A percentile compares a stretch with the other conserved stretches of the same genome.
phyloP scores from a whole-genome alignment of 2,113 vertebrate genomes.

The Rissa tridactyla region DNA sequence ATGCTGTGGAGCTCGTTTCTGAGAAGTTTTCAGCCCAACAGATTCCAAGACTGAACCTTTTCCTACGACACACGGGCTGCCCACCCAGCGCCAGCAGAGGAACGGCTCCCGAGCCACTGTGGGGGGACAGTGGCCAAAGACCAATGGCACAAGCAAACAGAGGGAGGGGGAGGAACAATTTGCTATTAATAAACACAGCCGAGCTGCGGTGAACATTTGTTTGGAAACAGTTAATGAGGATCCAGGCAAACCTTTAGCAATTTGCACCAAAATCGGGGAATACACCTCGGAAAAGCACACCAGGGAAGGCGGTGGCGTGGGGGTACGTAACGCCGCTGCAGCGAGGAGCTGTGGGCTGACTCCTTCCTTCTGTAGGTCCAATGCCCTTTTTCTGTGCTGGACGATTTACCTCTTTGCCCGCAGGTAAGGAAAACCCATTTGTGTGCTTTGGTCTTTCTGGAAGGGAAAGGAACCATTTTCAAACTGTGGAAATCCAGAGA shows the following conservation, averaged over 20 bases:
- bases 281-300: background rate
- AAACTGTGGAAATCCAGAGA: background rate
- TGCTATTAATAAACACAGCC: background rate
- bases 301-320: background rate
- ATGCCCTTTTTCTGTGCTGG: background rate
- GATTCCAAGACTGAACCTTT: background rate
- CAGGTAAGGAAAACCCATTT: background rate
- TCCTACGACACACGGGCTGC: background rate
- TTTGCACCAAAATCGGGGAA: background rate
- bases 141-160: background rate
- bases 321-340: background rate
- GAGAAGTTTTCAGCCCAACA: background rate
- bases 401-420: background rate
- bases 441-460: background rate
- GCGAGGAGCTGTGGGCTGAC: background rate
- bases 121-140: background rate
- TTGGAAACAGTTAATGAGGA: background rate
- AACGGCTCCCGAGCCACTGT: background rate
- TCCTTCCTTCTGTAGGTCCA: background rate
- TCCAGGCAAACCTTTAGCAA: background rate
- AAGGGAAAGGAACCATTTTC: background rate
- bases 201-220: background rate
- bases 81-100: background rate
- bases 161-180: background rate
- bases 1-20: background rate